These are phyloP conservation scores for Bergia puertoricense DNA, from an alignment of 92 coral and sea anemone species.

Conservation along the genomic window DNA sequence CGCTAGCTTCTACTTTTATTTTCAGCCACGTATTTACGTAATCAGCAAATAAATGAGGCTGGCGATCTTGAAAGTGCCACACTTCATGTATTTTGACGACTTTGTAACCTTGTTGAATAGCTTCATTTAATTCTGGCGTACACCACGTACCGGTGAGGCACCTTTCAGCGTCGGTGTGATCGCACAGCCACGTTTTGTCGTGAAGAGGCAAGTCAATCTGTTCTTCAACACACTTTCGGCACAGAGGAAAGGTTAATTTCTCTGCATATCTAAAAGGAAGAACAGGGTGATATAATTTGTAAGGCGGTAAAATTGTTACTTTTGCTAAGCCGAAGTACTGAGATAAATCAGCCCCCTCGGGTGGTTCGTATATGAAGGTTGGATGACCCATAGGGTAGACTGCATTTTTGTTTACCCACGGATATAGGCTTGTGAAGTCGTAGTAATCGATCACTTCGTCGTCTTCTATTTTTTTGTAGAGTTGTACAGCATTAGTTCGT, in stretches of 20 bases:
- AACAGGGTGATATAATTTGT: conserved; percentile 1
- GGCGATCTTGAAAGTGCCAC: neutral
- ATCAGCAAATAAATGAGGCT: neutral
- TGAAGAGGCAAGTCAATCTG: neutral
- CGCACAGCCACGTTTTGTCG: conserved; percentile 2
- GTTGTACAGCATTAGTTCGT: conserved; percentile 11
- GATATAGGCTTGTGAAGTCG: neutral
- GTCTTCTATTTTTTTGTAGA: neutral
- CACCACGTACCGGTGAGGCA: neutral
- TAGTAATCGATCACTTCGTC: neutral
- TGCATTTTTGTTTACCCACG: neutral
- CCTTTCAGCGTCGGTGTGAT: neutral
- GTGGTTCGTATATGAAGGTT: conserved; percentile 6
- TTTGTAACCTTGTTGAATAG: neutral
- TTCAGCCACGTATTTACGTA: neutral
- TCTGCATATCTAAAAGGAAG: neutral
- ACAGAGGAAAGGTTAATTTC: neutral
- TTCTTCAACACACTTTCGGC: neutral
- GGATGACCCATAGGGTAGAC: neutral
- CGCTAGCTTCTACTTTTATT: neutral
- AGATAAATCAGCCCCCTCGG: neutral
- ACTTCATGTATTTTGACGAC: neutral
- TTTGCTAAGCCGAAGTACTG: neutral
- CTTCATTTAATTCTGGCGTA: neutral
- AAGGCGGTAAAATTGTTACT: neutral